Percentiles rank a stretch among this genome's conserved stretches.
Evolutionary conservation across 2,797 vertebrate species (phyloP).

Genomic region (Adrianichthys oophorus): DNA sequence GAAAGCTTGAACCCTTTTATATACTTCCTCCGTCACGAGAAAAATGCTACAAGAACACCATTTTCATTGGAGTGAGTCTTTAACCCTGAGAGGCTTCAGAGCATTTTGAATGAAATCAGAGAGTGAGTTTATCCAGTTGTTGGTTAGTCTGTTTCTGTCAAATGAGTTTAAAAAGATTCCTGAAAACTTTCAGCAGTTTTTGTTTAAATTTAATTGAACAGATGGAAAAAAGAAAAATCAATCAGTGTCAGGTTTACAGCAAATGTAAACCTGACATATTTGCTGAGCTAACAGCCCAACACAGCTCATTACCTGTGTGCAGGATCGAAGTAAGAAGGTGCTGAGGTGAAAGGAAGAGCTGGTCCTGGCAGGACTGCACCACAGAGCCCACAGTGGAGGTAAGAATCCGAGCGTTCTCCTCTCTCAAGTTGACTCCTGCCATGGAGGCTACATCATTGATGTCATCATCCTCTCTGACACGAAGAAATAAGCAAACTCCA

Average conservation of each 20-base stretch:
- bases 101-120: no score
- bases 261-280: background rate
- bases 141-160: no score
- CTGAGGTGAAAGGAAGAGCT: slow-evolving; percentile 83
- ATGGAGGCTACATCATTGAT: slow-evolving; percentile 87
- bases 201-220: background rate
- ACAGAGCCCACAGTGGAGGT: slow-evolving; percentile 82
- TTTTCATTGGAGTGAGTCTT: no score
- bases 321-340: slow-evolving; percentile 80
- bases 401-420: slow-evolving; percentile 85
- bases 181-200: no score
- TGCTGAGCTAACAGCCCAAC: background rate
- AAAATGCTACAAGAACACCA: no score
- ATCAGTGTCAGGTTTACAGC: no score
- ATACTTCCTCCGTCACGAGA: no score
- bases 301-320: slow-evolving; percentile 77
- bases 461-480: slow-evolving; percentile 84
- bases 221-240: background rate
- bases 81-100: no score
- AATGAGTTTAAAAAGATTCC: no score
- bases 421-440: slow-evolving; percentile 85
- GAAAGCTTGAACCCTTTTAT: no score
- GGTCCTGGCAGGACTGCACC: slow-evolving; percentile 87
- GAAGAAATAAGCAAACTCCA: no score
- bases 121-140: no score